Evolutionary conservation across 2,113 vertebrate genomes (phyloP).

Genomic region (Podiceps cristatus): DNA sequence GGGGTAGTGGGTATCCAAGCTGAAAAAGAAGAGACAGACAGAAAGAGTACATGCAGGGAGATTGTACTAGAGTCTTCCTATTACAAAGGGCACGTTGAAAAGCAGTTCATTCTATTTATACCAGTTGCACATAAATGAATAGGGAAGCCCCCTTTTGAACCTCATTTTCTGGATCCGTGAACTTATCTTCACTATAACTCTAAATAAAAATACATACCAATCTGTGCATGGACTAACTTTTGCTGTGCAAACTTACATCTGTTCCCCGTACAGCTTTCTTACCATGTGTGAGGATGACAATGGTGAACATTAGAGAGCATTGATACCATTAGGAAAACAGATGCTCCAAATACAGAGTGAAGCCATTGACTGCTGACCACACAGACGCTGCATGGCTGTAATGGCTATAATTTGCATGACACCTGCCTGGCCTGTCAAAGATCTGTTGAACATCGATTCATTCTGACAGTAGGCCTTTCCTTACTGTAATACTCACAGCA

Average conservation of each 20-base stretch:
- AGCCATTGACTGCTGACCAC: not conserved
- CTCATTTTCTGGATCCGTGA: not conserved
- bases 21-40: conserved; percentile 15
- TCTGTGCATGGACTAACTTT: not conserved
- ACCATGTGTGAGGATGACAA: not conserved
- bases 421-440: not conserved
- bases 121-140: not conserved
- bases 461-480: not conserved
- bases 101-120: not conserved
- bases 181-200: not conserved
- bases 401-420: not conserved
- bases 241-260: not conserved
- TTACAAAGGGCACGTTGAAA: not conserved
- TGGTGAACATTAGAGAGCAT: not conserved
- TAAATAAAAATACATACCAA: not conserved
- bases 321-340: not conserved
- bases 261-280: not conserved
- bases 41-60: not conserved
- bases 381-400: not conserved
- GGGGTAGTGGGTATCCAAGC: conserved; percentile 66
- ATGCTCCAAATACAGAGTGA: not conserved
- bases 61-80: not conserved
- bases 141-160: not conserved
- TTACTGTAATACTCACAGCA: not conserved
- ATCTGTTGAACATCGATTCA: not conserved